Evolutionary conservation across 1,140 invertebrate genomes (phyloP).

Genomic region (Holcopasites calliopsidis): DNA sequence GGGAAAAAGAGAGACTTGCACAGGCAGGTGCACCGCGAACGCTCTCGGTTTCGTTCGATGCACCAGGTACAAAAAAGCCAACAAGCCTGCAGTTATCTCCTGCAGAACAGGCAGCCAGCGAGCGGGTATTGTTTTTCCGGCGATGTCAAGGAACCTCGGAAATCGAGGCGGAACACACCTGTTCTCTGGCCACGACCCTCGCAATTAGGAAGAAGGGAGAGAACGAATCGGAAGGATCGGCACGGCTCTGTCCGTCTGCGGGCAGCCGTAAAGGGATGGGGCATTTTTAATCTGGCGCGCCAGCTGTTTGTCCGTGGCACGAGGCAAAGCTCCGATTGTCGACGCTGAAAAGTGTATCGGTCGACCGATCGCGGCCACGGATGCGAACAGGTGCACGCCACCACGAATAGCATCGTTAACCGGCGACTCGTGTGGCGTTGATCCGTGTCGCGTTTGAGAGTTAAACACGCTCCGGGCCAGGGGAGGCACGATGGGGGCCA

Average conservation of each 20-base stretch:
- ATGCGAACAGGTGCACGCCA: conserved; percentile 30
- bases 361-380: background rate
- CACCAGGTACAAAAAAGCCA: too few species aligned
- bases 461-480: background rate
- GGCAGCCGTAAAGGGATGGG: background rate
- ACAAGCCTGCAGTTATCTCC: too few species aligned
- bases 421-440: background rate
- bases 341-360: conserved; percentile 28
- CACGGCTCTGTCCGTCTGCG: background rate
- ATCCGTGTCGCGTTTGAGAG: background rate
- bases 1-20: background rate
- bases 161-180: conserved; percentile 49
- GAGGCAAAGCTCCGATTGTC: conserved; percentile 26
- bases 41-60: background rate
- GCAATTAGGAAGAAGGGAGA: conserved; percentile 47
- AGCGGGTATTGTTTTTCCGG: conserved; percentile 13
- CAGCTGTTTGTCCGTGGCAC: conserved; percentile 12
- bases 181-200: conserved; percentile 31
- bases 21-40: conserved; percentile 17
- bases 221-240: conserved; percentile 6
- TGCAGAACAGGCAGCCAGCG: too few species aligned
- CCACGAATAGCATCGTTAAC: conserved; percentile 23
- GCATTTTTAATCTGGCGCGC: conserved; percentile 33
- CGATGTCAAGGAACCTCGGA: conserved; percentile 17
- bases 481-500: background rate